Evolutionary conservation across 2,797 vertebrate species (phyloP), one percentile per base, ranked within the genome.

Genomic region (Argya squamiceps): DNA sequence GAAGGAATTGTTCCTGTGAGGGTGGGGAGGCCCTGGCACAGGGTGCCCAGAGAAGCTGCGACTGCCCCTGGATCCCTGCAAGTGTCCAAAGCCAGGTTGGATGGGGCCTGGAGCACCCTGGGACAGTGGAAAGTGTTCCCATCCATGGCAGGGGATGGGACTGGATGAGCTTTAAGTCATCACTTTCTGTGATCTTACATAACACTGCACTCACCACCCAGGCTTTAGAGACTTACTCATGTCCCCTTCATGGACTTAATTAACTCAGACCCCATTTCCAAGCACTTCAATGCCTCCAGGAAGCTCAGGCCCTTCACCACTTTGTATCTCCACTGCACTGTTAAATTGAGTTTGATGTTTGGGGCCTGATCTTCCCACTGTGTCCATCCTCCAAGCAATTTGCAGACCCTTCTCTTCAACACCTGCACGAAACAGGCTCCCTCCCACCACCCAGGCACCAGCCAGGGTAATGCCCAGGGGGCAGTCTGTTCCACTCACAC

Each of bases 371-470:
- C 30, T 20, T 47, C 20, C 47, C 29, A 39, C 27, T 23, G 11
- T 14, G 37, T 24, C 32, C 34, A 18, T 12, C 29, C 32, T 41
- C n/a, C 4, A 4, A 39, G 30, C 0, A 12, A 47, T 55, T 3
- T 62, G 13, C 49, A 76, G 49, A 58, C 9, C 44, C 44, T n/a
- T 27, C 41, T 18, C 26, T 30, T 46, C 68, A 47, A 5, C 36
- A 53, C 4, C 26, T 49, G 27, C 44, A 39, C 3, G 0, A 20
- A 50, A 32, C 9, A 4, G 3, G 10, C 47, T 58, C 15, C 24
- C 22, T 27, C 21, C 18, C 26, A 36, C 7, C 60, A 36, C 21
- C 50, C 36, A 65, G 30, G 26, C 36, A 29, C 21, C 47, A 58
- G 41, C 24, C 64, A 64, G 27, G 46, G 36, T 21, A 37, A 30